Evolutionary conservation across 2,113 vertebrate genomes (phyloP).

Genomic region (Pomatorhinus ruficollis): DNA sequence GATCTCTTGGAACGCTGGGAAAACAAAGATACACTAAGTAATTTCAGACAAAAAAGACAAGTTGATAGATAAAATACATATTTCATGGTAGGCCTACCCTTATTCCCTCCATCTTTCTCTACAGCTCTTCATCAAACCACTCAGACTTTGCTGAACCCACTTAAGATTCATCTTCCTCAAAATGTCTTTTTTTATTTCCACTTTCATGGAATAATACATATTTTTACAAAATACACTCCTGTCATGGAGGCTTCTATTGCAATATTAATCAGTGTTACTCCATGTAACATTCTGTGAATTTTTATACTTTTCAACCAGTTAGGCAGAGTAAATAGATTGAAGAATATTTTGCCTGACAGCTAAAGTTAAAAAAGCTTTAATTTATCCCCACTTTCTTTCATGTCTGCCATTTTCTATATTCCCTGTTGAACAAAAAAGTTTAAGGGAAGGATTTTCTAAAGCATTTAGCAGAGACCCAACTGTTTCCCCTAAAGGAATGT

Average conservation of each 20-base stretch:
- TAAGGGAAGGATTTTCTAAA: background rate
- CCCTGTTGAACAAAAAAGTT: background rate
- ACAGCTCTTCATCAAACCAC: background rate
- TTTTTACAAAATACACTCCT: background rate
- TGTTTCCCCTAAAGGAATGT: constrained; percentile 14
- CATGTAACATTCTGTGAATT: background rate
- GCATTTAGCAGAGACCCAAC: background rate
- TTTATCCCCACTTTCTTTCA: background rate
- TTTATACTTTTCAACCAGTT: background rate
- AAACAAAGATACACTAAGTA: background rate
- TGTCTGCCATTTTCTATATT: background rate
- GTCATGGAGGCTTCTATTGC: background rate
- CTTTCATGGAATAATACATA: background rate
- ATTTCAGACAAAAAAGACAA: background rate
- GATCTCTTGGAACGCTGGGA: background rate
- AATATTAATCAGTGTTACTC: background rate
- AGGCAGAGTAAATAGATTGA: background rate
- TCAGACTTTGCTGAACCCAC: background rate
- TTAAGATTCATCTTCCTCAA: background rate
- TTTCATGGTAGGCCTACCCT: background rate
- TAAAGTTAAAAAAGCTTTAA: background rate
- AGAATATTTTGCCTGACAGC: constrained; percentile 1
- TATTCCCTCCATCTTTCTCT: background rate
- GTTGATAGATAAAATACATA: background rate
- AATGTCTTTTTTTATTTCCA: background rate